Conservation (phyloP, 2,113 vertebrate species). For the Ctenomys sociabilis region DNA sequence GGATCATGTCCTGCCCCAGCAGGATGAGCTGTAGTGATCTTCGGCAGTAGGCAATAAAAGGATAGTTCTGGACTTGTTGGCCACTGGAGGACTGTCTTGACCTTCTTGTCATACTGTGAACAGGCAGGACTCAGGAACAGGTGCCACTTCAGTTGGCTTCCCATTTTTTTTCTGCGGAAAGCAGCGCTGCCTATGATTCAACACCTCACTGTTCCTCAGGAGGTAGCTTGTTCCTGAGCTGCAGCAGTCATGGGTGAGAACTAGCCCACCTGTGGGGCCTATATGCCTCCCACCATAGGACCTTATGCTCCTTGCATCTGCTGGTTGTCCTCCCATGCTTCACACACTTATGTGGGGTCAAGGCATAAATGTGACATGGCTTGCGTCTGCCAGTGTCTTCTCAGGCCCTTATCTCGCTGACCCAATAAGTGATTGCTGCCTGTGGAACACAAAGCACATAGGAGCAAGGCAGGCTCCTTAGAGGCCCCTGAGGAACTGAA, state of each 20-base stretch:
- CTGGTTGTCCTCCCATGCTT: neutral
- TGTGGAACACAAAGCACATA: neutral
- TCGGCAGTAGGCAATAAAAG: no score
- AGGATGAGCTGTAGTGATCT: neutral
- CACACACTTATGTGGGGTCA: no score
- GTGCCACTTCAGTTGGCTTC: no score
- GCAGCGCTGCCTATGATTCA: no score
- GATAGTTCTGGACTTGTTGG: no score
- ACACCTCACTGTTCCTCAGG: neutral
- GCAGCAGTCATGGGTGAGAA: neutral
- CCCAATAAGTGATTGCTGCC: neutral
- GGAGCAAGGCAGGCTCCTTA: neutral
- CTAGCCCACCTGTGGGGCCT: neutral
- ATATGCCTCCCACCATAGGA: no score
- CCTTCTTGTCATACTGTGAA: no score
- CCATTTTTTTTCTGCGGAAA: no score
- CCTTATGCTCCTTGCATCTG: neutral
- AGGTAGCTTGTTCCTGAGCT: neutral
- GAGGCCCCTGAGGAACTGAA: rapidly evolving
- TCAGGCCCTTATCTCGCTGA: neutral
- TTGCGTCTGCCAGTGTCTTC: neutral
- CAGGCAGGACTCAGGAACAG: no score
- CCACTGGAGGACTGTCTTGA: no score
- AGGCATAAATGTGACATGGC: neutral
- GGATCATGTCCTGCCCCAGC: neutral